Base-by-base conservation (phyloP, 1,140 invertebrate species). In the Hyphantria cunea region DNA sequence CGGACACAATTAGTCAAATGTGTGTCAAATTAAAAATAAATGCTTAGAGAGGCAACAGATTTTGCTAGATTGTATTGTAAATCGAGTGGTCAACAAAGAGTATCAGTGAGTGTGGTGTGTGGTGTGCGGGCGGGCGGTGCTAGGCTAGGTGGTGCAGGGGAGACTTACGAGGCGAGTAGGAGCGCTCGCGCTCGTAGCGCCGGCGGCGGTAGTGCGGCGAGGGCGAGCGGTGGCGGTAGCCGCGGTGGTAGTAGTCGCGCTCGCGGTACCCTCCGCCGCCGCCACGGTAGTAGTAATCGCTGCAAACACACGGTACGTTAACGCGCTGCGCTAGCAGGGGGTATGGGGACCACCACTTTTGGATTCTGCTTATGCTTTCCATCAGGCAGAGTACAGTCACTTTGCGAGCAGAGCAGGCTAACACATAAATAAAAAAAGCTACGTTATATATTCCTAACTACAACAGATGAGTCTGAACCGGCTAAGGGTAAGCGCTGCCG, bases 91-190 rank as follows among this genome's bases (percentile, higher is more conserved):
- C 34, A 37, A 37, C 34, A 37, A 37, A 37, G 3, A 8, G 34
- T 37, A 37, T 10, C 34, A 37, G 34, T 11, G 34, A 10, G 34
- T 9, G 5, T 34, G 33, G 33, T 53, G 11, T 25, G 42, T 4
- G n/a, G n/a, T 7, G 0, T 0, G 41, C 17, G 11, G 17, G 11
- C 14, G 7, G 42, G 50, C 25, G 33, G 51, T 15, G 48, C 11
- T 39, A 17, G 3, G 69, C 68, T 79, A 80, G 78, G 81, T 78
- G 65, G 41, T n/a, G 41, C n/a, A 25, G 17, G 17, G 17, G 34
- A 37, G 73, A 91, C 90, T 91, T 85, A 97, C 96, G 95, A 86
- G 96, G 96, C 67, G 95, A 96, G 90, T 96, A 97, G 72, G 96
- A 97, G 66, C 96, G 93, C 70, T 96, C 96, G 72, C 96, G 93